phyloP scores from a whole-genome alignment of 2,113 vertebrate genomes.

The Muntiacus muntjak region DNA sequence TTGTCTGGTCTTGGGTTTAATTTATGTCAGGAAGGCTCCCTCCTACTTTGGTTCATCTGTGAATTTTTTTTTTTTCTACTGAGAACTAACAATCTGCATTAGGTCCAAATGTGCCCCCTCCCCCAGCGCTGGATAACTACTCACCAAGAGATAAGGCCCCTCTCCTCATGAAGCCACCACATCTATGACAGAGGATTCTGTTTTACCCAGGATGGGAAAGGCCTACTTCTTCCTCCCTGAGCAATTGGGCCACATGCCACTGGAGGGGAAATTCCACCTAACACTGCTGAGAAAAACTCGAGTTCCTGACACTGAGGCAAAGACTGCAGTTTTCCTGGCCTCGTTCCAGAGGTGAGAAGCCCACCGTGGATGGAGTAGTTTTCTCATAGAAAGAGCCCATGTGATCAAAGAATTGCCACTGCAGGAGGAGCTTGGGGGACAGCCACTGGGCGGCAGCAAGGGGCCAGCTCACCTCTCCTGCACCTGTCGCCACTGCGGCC shows the following conservation, averaged over 20 bases:
- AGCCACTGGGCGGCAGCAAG: rapidly evolving
- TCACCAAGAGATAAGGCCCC: background rate
- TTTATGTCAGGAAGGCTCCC: background rate
- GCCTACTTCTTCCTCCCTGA: background rate
- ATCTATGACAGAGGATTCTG: background rate
- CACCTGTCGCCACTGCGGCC: background rate
- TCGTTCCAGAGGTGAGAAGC: background rate
- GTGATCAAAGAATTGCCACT: background rate
- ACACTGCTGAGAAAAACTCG: background rate
- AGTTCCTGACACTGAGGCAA: background rate
- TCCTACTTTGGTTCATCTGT: background rate
- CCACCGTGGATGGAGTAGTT: background rate
- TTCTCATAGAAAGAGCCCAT: background rate
- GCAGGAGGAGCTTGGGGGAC: background rate
- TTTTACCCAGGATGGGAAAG: background rate
- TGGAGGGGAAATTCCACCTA: background rate
- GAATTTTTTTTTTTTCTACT: background rate
- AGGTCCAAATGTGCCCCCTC: background rate
- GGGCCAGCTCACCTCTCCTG: background rate
- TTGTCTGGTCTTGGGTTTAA: background rate
- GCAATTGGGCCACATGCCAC: background rate
- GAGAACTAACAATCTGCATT: background rate
- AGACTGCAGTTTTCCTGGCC: background rate
- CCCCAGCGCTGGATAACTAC: background rate
- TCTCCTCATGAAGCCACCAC: background rate